These are phyloP conservation scores for Coelopa frigida DNA, from an alignment of 1,140 invertebrate genomes.

Conservation along the genomic window DNA sequence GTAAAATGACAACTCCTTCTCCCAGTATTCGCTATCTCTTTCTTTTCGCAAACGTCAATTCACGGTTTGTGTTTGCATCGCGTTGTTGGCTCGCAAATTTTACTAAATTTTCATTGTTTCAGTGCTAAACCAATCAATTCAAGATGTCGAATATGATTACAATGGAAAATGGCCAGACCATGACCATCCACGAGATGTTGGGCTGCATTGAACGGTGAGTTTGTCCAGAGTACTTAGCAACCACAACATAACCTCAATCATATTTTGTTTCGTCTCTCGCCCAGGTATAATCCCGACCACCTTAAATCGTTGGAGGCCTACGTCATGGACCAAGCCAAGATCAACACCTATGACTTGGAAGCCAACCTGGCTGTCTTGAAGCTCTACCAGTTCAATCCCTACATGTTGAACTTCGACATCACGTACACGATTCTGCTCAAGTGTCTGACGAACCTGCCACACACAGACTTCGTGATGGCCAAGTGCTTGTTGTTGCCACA, in stretches of 20 bases:
- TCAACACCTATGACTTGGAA: conserved; percentile 93
- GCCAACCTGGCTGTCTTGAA: conserved; percentile 90
- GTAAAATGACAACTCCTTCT: no score
- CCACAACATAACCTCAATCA: conserved; percentile 24
- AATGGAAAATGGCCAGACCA: conserved; percentile 61
- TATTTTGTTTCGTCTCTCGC: not conserved
- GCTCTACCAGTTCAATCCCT: conserved; percentile 91
- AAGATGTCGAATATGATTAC: conserved; percentile 40
- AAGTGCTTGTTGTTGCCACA: conserved; percentile 86
- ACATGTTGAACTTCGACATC: conserved; percentile 74
- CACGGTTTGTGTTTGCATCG: no score
- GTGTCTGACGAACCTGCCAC: conserved; percentile 90
- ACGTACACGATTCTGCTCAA: conserved; percentile 81
- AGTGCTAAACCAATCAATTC: no score
- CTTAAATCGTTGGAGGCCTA: conserved; percentile 82
- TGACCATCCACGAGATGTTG: conserved; percentile 59
- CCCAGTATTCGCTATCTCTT: no score
- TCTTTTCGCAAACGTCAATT: no score
- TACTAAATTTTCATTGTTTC: no score
- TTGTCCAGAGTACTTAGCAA: not conserved
- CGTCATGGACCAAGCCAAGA: conserved; percentile 84
- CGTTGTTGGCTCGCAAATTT: no score
- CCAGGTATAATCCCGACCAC: conserved; percentile 92
- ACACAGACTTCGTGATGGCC: conserved; percentile 94
- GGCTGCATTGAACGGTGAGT: conserved; percentile 67